Percentiles rank a stretch among this genome's conserved stretches.
phyloP scores from a whole-genome alignment of 2,113 vertebrate genomes.

The Rhizomys pruinosus region DNA sequence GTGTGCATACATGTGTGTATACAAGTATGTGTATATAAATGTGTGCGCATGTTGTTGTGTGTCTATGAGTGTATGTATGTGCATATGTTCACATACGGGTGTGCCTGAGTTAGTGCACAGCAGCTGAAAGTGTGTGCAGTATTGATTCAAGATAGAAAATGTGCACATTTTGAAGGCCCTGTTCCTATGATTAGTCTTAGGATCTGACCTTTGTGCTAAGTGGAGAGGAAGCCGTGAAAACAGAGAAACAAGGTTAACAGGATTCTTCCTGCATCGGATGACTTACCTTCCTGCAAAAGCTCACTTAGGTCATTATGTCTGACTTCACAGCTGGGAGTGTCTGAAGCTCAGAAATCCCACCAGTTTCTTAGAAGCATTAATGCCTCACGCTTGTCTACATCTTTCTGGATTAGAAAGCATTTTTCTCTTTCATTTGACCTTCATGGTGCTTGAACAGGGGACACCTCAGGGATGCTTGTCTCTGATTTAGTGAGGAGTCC shows the following conservation, averaged over 20 bases:
- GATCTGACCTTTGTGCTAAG: not conserved
- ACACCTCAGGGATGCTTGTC: no score
- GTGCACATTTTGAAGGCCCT: not conserved
- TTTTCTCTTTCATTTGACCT: no score
- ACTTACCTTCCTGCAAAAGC: not conserved
- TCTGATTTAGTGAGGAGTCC: no score
- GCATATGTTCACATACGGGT: not conserved
- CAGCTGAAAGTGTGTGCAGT: no score
- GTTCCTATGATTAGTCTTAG: not conserved
- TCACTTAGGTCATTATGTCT: not conserved
- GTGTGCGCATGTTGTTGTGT: no score
- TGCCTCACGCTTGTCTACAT: no score
- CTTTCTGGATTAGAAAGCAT: no score
- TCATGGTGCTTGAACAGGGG: no score
- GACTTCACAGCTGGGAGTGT: not conserved
- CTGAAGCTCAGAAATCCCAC: not conserved
- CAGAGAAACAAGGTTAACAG: not conserved
- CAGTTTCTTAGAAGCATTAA: no score
- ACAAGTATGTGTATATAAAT: no score
- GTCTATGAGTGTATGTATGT: not conserved
- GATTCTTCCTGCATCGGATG: not conserved
- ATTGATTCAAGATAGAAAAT: not conserved
- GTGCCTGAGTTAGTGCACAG: accelerated
- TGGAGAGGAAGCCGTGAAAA: not conserved
- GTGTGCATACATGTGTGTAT: no score